phyloP scores from a whole-genome alignment of 1,140 invertebrate species.

The Temnothorax curvispinosus region DNA sequence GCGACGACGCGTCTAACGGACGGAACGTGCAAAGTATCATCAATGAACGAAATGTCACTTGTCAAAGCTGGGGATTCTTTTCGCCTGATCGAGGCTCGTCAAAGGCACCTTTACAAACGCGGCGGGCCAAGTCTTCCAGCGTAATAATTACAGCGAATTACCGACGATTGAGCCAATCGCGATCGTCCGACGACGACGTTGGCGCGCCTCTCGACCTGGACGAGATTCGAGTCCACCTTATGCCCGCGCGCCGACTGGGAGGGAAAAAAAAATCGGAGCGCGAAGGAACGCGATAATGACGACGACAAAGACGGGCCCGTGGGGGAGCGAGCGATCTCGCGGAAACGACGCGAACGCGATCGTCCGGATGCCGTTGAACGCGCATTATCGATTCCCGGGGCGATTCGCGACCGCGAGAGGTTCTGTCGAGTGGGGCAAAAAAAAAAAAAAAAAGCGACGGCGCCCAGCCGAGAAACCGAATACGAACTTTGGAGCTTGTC shows the following conservation, averaged over 20 bases:
- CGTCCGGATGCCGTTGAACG: neutral
- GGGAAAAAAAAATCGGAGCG: neutral
- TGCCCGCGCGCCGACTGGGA: neutral
- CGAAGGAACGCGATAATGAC: neutral
- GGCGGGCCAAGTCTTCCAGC: neutral
- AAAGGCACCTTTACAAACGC: neutral
- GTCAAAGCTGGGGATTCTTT: neutral
- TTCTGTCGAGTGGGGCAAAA: neutral
- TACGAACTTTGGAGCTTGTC: slow-evolving; percentile 15
- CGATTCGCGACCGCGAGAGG: neutral
- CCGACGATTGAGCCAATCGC: slow-evolving; percentile 26
- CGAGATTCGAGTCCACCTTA: neutral
- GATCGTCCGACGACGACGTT: neutral
- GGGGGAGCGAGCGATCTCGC: too few species aligned
- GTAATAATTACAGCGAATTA: slow-evolving; percentile 6
- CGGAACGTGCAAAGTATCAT: neutral
- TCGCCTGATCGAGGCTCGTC: neutral
- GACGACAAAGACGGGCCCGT: neutral
- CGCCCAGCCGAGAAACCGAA: neutral
- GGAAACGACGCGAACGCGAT: neutral
- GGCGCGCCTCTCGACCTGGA: neutral
- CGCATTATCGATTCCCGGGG: slow-evolving; percentile 25
- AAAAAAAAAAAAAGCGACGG: neutral
- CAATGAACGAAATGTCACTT: neutral
- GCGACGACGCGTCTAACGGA: neutral